Base-by-base conservation (phyloP, 2,888 invertebrate species). In the Drosophila austrosaltans region DNA sequence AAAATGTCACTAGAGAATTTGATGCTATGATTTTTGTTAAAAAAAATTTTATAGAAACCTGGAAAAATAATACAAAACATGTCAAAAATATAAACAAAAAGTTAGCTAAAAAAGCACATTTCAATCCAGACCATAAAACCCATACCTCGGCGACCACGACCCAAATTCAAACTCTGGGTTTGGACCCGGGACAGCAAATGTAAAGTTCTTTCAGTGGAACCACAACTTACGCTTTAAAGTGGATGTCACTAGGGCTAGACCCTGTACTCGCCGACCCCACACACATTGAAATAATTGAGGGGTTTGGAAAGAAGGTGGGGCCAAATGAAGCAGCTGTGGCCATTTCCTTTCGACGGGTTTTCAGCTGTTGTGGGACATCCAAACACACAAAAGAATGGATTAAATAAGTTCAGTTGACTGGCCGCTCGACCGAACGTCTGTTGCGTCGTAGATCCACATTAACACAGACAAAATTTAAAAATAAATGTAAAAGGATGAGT, bases 141-240 rank as follows among this genome's bases (percentile, higher is more conserved):
- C 64, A 60, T 71, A 40, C 48, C 61, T 36, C 30, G 39, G 30
- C n/a, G 39, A 42, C 12, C 2, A 40, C 44, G 3, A 25, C 1
- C 3, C 36, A n/a, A 22, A 16, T 32, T 0, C 20, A 6, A 28
- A n/a, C 8, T n/a, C 4, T 8, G 25, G 30, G 12, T 25, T 36
- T 39, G 56, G 4, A 36, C 36, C n/a, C 39, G 36, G 39, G 22
- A 28, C 36, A 25, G n/a, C 30, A 53, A 36, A 60, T 69, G 63
- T 66, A 72, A 85, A 78, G 75, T 84, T 80, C 82, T 86, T 85
- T 77, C 72, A 78, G 69, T 90, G 78, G 82, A 83, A 89, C 89
- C 90, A 84, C 87, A 91, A 90, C 84, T 90, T 87, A 85, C 89
- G 79, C 80, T 78, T 87, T 86, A 84, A 90, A 90, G 83, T 85